These are phyloP conservation scores for Temnothorax nylanderi DNA, from an alignment of 1,140 invertebrate species.

Conservation along the genomic window DNA sequence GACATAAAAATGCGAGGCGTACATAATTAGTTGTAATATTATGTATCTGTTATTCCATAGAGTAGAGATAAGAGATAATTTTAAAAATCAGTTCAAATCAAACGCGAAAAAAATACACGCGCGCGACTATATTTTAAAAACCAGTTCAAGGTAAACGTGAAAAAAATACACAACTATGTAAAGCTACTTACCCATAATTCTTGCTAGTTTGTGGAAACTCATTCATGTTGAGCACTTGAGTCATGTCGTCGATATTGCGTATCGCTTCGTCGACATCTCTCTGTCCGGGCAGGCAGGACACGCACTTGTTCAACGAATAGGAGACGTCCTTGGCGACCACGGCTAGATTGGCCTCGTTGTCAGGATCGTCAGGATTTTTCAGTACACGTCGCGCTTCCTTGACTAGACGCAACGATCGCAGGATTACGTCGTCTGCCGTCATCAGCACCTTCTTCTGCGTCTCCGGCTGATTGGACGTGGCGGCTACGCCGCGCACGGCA, in stretches of 20 bases:
- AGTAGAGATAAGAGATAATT: slow-evolving; percentile 25
- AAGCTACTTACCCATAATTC: slow-evolving; percentile 88
- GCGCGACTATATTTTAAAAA: background rate
- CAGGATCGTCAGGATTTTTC: slow-evolving; percentile 87
- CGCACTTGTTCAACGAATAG: slow-evolving; percentile 87
- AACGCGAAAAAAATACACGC: background rate
- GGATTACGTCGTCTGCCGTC: slow-evolving; percentile 92
- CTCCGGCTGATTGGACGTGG: slow-evolving; percentile 88
- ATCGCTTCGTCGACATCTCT: slow-evolving; percentile 95
- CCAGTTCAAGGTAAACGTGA: background rate
- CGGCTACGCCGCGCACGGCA: slow-evolving; percentile 90
- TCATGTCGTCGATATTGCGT: slow-evolving; percentile 91
- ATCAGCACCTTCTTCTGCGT: slow-evolving; percentile 89
- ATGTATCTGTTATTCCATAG: slow-evolving; percentile 4
- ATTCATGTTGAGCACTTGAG: slow-evolving; percentile 90
- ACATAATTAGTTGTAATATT: background rate
- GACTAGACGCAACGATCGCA: slow-evolving; percentile 91
- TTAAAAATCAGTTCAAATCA: background rate
- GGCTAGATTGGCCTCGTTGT: slow-evolving; percentile 87
- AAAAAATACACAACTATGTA: background rate
- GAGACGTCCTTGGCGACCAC: slow-evolving; percentile 89
- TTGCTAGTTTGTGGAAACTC: slow-evolving; percentile 91
- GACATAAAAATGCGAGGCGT: slow-evolving; percentile 39
- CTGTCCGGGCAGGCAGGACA: slow-evolving; percentile 95
- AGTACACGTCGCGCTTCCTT: slow-evolving; percentile 91